These are phyloP conservation scores for Drosophila fulvimacula DNA, from an alignment of 2,888 invertebrate species.

Conservation along the genomic window DNA sequence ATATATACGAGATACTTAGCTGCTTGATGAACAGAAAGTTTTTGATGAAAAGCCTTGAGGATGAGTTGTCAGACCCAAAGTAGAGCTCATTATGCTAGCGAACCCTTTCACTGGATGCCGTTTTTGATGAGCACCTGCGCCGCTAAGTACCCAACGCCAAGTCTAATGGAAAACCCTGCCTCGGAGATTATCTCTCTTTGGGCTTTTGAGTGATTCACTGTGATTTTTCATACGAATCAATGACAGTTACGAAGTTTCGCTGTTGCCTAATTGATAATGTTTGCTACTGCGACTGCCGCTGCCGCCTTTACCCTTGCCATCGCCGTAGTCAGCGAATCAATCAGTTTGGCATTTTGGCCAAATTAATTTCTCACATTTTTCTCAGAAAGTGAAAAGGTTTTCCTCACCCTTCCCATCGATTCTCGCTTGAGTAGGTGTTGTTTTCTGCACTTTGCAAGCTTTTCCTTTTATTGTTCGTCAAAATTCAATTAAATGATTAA, in stretches of 20 bases:
- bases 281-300: constrained; percentile 20
- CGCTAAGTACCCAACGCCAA: constrained; percentile 37
- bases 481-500: constrained; percentile 76
- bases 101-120: constrained; percentile 44
- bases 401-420: not conserved
- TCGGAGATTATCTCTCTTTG: constrained; percentile 50
- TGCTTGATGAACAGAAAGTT: constrained; percentile 27
- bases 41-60: constrained; percentile 47
- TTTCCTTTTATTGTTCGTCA: constrained; percentile 40
- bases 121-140: constrained; percentile 40
- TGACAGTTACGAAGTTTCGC: constrained; percentile 33
- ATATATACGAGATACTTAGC: constrained; percentile 44
- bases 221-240: constrained; percentile 75
- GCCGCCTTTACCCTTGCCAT: not conserved
- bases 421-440: constrained; percentile 27
- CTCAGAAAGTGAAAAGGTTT: constrained; percentile 61
- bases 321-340: constrained; percentile 50
- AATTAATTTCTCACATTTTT: constrained; percentile 76
- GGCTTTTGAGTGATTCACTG: constrained; percentile 63
- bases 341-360: constrained; percentile 69
- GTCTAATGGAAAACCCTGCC: no score
- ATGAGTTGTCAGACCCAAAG: constrained; percentile 18
- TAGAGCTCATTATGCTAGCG: constrained; percentile 41
- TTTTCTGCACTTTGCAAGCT: constrained; percentile 34
- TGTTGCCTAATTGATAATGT: constrained; percentile 69